Evolutionary conservation across 2,113 vertebrate genomes (phyloP), one percentile per base, ranked within the genome.

Genomic region (Urocitellus parryii): DNA sequence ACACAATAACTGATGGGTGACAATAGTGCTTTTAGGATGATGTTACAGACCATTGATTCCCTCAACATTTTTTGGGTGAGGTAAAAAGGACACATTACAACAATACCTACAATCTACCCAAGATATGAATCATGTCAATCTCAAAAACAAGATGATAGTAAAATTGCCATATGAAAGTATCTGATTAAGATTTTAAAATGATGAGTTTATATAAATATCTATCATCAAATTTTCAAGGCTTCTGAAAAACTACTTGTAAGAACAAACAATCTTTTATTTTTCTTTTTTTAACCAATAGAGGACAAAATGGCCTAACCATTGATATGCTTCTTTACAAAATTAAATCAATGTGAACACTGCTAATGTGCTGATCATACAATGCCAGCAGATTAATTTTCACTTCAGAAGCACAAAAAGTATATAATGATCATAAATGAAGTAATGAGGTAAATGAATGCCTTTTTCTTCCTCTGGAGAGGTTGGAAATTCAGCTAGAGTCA

Each of bases 311-410:
- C 2, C 10, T 77, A 32, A 6, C 14, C 87, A 84, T 70, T 90
- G 29, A 88, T 37, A 88, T 4, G 12, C 25, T 83, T 93, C 58
- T 79, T 84, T n/a, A 85, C 42, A 93, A 91, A 88, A 79, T 90
- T 63, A 91, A 29, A 85, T 13, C 68, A 86, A 42, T 51, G 18
- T 77, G 45, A 91, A 95, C 89, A 88, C 10, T 42, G n/a, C 37
- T 63, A 79, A 67, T 68, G 8, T 85, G 8, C 32, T 48, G 24
- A 85, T 88, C 20, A 77, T 67, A 74, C 12, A 82, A 39, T 67
- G 8, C 11, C 53, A 92, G 53, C 13, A 76, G n/a, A 78, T 83
- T 85, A 90, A 91, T 77, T 96, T 94, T 94, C 42, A 94, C 61
- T 85, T 89, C 29, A 89, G 53, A 96, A 87, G n/a, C 61, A 51